Evolutionary conservation across 2,113 vertebrate genomes (phyloP).

Genomic region (Pteropus alecto): DNA sequence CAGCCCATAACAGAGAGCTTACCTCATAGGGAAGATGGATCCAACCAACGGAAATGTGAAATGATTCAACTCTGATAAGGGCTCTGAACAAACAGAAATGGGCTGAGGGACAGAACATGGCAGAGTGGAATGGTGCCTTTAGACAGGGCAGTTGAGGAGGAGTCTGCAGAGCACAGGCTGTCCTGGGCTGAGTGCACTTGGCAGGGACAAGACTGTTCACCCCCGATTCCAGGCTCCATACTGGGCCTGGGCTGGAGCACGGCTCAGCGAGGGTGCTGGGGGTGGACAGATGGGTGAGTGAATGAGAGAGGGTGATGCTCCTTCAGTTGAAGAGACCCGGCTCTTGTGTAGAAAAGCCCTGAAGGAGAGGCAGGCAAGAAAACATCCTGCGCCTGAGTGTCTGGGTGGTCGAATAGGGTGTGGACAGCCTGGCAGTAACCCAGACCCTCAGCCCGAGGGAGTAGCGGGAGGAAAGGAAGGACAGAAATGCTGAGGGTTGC

Average conservation of each 20-base stretch:
- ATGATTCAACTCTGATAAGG: background rate
- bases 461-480: background rate
- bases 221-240: background rate
- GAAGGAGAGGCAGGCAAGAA: background rate
- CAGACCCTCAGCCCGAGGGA: background rate
- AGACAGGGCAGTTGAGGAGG: fast-evolving
- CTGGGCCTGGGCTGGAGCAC: background rate
- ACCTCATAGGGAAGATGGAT: background rate
- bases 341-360: background rate
- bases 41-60: background rate
- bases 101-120: background rate
- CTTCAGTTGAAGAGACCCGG: background rate
- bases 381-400: background rate
- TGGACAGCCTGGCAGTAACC: background rate
- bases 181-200: background rate
- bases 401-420: background rate
- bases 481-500: background rate
- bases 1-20: background rate
- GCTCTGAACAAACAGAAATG: background rate
- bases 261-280: background rate
- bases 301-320: background rate
- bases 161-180: background rate
- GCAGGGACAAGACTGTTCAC: background rate
- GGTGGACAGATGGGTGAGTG: background rate
- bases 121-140: fast-evolving